Evolutionary conservation across 1,140 invertebrate species (phyloP), one percentile per base, ranked within the genome.

Genomic region (Telenomus remus): DNA sequence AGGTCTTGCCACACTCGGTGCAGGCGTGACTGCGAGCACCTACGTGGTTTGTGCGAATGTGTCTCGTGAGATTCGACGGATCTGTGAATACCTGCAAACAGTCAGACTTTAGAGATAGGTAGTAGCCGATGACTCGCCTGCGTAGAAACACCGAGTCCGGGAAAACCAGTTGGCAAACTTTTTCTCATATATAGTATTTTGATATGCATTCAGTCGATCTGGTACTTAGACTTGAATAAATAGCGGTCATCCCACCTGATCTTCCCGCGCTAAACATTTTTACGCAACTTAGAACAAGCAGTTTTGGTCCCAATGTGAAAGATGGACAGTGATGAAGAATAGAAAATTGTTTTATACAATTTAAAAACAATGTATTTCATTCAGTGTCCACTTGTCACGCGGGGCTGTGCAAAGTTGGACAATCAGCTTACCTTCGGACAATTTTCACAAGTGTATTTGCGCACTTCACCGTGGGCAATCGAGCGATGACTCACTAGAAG

Each of bases 1-100:
- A 99, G 46, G 97, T 98, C 89, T 99, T 99, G 57, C 97, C 98
- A 88, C 98, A 99, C 89, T 99, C 97, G 49, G 94, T 92, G 86
- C 98, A 99, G 56, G 97, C 96, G 91, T 99, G 97, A 80, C 94
- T 94, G 79, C 96, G 91, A 4, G 96, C 96, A 11, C 96, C 96
- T 13, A 95, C 93, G 93, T 98, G 97, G 84, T 96, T 93, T 42
- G 94, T 93, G 79, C 97, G 91, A 84, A 99, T 98, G 90, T 99
- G 97, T 70, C 96, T 92, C 89, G 98, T 97, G 61, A 98, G 91
- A 89, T 97, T 97, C 87, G 95, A 96, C 76, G 96, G 95, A 91
- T 98, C 97, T 72, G 95, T 95, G 90, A 98, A 98, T 79, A 95
- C 92, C 93, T 94, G 92, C 85, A 76, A 81, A 48, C 73, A 72